Conservation (phyloP, 2,113 vertebrate species). For the Psilopsiagon aymara region DNA sequence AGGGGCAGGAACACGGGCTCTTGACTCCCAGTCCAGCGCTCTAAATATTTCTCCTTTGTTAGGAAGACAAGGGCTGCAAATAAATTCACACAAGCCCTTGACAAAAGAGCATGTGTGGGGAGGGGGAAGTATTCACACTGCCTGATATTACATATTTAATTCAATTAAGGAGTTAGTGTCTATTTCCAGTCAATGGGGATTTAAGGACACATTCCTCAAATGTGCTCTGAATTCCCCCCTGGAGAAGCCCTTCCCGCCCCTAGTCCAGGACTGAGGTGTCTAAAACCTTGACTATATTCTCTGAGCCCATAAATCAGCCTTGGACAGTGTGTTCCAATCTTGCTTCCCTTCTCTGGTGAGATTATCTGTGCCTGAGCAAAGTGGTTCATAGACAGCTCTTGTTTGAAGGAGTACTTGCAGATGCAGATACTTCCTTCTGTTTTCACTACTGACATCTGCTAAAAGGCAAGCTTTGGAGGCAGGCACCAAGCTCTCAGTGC, state of each 20-base stretch:
- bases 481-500: not conserved
- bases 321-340: not conserved
- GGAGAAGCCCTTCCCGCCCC: not conserved
- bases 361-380: not conserved
- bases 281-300: not conserved
- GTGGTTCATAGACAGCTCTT: not conserved
- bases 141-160: not conserved
- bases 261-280: not conserved
- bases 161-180: not conserved
- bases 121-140: not conserved
- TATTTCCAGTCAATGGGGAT: not conserved
- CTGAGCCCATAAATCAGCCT: not conserved
- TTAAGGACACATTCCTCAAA: not conserved
- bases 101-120: not conserved
- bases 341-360: not conserved
- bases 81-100: not conserved
- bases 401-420: not conserved
- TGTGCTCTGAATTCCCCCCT: not conserved
- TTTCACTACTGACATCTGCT: not conserved
- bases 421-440: not conserved
- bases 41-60: conserved; percentile 10
- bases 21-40: not conserved
- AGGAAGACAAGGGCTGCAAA: not conserved
- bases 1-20: conserved; percentile 26
- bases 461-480: not conserved